Evolutionary conservation across 92 coral and sea anemone species (phyloP), one percentile per base, ranked within the genome.

Genomic region (Hydrozoanthus gracilis): DNA sequence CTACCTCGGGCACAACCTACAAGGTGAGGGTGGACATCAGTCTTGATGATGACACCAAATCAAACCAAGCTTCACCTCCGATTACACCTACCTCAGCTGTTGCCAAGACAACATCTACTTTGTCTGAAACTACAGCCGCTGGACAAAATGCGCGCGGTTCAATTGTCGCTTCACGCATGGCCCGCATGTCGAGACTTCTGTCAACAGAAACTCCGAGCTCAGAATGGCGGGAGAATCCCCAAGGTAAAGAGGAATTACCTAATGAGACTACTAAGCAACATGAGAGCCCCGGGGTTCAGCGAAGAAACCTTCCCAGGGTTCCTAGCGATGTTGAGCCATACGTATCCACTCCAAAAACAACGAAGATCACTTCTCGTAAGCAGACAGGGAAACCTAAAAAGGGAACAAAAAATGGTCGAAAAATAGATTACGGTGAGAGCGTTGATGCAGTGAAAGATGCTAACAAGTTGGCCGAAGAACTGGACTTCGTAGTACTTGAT

Each of bases 21-120:
- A 96, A 93, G 78, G 94, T 90, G 13, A n/a, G n/a, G n/a, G 98
- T 96, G 55, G 95, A 95, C 70, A 96, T 96, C 62, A 86, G 91
- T 8, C 89, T 93, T 3, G 95, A 88, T 35, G 95, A 91, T 48
- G 90, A 70, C 50, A 27, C 39, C 73, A 76, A 82, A 12, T 14
- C 68, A 11, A 80, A 66, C 11, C 60, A 80, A 15, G 48, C 48
- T 44, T 80, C 85, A 48, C 75, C 85, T 64, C 62, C 85, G 7
- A 9, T 5, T 17, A 9, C 73, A 80, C 60, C 85, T 65, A 44
- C 20, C 88, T 58, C 80, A 82, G 55, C 86, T 84, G 79, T 17
- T 60, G 27, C 51, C 86, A 58, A 67, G 64, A 56, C 88, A 71
- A 54, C 61, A 51, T 66, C 47, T 18, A 64, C 52, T 50, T 18